Base-by-base conservation (phyloP, 2,113 vertebrate genomes). In the Micronycteris hirsuta region DNA sequence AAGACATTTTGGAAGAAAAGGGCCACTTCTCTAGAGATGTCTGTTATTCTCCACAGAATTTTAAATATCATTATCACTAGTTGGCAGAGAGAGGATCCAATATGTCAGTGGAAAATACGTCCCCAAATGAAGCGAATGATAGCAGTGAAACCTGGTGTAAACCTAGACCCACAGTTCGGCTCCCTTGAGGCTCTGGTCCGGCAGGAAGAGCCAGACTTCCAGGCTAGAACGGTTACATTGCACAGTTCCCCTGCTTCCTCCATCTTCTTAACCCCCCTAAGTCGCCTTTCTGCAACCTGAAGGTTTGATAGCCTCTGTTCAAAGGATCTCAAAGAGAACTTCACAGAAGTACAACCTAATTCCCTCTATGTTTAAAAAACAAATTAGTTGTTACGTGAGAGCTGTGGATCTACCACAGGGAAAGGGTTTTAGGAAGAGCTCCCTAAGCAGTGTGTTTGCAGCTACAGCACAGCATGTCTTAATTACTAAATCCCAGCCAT, bases 21-120 rank as follows among this genome's bases (percentile, higher is more conserved):
- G 63, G 97, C 74, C 19, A 71, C 80, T 82, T 97, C 76, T 92
- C 31, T 78, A 80, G 58, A 86, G 76, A 88, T 89, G n/a, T 56
- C 54, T 78, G 58, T 52, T 94, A 94, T 83, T 86, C 68, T 96
- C 76, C 20, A 73, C 47, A 93, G 76, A 43, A 85, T 86, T 96
- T 93, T 90, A 93, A 95, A 71, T 86, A 91, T 76, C 76, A 95
- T 93, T 87, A 92, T 94, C 88, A 26, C 36, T 56, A 82, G 14
- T 19, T 95, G 96, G 93, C 94, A 96, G 89, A 94, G 33, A 93
- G 90, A 96, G 13, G 31, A 87, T 65, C n/a, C 76, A 96, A 92
- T 85, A 92, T 95, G 87, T 94, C 87, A 90, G 65, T 41, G 38
- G 28, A 78, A 95, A 93, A 92, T 90, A 88, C 31, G 28, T 86